These are phyloP conservation scores for Limenitis camilla DNA, from an alignment of 2,888 invertebrate genomes.

Conservation along the genomic window DNA sequence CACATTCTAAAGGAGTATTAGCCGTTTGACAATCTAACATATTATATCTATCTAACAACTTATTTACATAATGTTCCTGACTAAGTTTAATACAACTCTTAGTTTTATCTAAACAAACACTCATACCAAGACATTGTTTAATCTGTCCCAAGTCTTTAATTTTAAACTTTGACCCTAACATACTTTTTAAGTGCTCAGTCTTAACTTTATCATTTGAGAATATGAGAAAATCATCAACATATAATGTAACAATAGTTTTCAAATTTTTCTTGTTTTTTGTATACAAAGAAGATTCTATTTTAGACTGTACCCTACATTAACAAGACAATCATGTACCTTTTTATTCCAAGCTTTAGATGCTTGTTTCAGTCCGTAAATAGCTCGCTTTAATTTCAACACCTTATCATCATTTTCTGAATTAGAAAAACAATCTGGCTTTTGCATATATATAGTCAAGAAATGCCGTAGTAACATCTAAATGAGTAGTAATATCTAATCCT, in stretches of 20 bases:
- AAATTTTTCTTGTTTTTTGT: slow-evolving; percentile 1
- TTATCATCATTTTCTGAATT: neutral
- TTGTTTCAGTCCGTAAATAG: slow-evolving; percentile 24
- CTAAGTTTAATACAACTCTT: slow-evolving; percentile 10
- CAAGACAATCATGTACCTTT: slow-evolving; percentile 15
- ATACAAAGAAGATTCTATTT: slow-evolving; percentile 10
- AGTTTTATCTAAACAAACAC: neutral
- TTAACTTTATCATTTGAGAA: slow-evolving; percentile 3
- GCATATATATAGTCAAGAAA: slow-evolving; percentile 12
- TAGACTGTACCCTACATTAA: slow-evolving; percentile 15
- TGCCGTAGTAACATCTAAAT: neutral
- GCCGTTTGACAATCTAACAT: slow-evolving; percentile 5
- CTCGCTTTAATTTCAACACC: slow-evolving; percentile 18
- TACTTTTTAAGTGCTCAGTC: neutral
- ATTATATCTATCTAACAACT: slow-evolving; percentile 1
- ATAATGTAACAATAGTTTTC: slow-evolving; percentile 11
- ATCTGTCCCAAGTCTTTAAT: slow-evolving; percentile 6
- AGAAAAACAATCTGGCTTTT: slow-evolving; percentile 6
- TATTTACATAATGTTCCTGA: slow-evolving; percentile 10
- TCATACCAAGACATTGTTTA: slow-evolving; percentile 1
- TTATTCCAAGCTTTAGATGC: slow-evolving; percentile 18
- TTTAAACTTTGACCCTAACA: neutral
- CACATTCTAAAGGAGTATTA: no score
- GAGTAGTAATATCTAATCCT: neutral
- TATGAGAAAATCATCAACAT: slow-evolving; percentile 12